These are phyloP conservation scores for Marronus borbonicus DNA, from an alignment of 2,888 invertebrate genomes.

Conservation along the genomic window DNA sequence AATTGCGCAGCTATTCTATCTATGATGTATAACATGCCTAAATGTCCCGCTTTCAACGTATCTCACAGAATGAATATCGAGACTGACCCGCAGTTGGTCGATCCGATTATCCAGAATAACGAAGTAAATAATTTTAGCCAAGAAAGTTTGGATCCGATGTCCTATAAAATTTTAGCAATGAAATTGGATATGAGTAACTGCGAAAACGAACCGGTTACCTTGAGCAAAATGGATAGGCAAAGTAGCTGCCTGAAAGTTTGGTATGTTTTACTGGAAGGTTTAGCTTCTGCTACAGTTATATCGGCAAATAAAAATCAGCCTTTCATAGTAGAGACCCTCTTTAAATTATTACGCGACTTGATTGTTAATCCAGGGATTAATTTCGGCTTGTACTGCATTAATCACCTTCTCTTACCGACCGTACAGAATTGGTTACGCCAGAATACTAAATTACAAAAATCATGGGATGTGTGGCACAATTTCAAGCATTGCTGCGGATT, in stretches of 20 bases:
- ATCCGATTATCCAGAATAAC: slow-evolving; percentile 86
- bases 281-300: slow-evolving; percentile 85
- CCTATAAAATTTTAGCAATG: slow-evolving; percentile 76
- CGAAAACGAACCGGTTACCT: slow-evolving; percentile 72
- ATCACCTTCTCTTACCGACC: slow-evolving; percentile 91
- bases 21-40: slow-evolving; percentile 96
- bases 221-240: slow-evolving; percentile 82
- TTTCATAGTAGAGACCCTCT: slow-evolving; percentile 89
- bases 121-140: slow-evolving; percentile 74
- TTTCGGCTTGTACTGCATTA: slow-evolving; percentile 93
- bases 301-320: slow-evolving; percentile 86
- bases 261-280: slow-evolving; percentile 90
- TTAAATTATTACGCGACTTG: slow-evolving; percentile 85
- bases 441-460: slow-evolving; percentile 74
- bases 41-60: slow-evolving; percentile 93
- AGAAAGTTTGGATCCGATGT: slow-evolving; percentile 78
- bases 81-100: slow-evolving; percentile 85
- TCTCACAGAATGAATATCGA: slow-evolving; percentile 88
- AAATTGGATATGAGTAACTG: slow-evolving; percentile 68
- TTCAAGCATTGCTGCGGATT: slow-evolving; percentile 96
- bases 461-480: slow-evolving; percentile 88
- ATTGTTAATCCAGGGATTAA: slow-evolving; percentile 87
- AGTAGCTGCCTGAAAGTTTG: slow-evolving; percentile 91
- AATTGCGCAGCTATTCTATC: slow-evolving; percentile 90
- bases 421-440: slow-evolving; percentile 94